Percentiles rank a stretch among this genome's conserved stretches.
These are phyloP conservation scores for Macrochelys suwanniensis DNA, from an alignment of 2,797 vertebrate species.

Conservation along the genomic window DNA sequence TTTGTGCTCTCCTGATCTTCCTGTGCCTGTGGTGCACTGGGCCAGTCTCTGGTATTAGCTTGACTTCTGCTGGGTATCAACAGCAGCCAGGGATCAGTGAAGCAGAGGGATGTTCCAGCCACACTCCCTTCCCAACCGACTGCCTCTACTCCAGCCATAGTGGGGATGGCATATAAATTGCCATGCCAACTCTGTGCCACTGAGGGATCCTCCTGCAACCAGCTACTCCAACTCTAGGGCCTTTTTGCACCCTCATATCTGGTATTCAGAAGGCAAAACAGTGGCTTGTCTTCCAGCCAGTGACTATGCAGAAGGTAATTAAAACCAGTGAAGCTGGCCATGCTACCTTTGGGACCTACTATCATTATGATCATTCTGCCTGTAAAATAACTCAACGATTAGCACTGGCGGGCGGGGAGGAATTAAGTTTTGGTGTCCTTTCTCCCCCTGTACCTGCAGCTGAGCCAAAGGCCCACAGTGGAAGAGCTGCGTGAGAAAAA, in stretches of 20 bases:
- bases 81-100: neutral
- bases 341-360: neutral
- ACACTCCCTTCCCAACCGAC: neutral
- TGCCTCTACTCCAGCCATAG: neutral
- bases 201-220: neutral
- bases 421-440: neutral
- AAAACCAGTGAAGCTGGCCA: neutral
- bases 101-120: neutral
- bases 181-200: accelerated
- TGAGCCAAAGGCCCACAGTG: constrained; percentile 97
- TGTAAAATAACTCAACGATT: neutral
- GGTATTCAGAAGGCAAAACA: neutral
- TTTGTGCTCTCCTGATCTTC: neutral
- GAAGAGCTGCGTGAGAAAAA: constrained; percentile 96
- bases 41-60: neutral
- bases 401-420: neutral
- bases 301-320: neutral
- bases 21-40: accelerated
- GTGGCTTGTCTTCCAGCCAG: neutral
- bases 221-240: neutral
- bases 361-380: accelerated
- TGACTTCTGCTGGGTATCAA: neutral
- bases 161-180: neutral
- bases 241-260: neutral
- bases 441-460: constrained; percentile 77